Percentiles rank a stretch among this genome's conserved stretches.
phyloP scores from a whole-genome alignment of 2,113 vertebrate species.

The Ciconia maguari region DNA sequence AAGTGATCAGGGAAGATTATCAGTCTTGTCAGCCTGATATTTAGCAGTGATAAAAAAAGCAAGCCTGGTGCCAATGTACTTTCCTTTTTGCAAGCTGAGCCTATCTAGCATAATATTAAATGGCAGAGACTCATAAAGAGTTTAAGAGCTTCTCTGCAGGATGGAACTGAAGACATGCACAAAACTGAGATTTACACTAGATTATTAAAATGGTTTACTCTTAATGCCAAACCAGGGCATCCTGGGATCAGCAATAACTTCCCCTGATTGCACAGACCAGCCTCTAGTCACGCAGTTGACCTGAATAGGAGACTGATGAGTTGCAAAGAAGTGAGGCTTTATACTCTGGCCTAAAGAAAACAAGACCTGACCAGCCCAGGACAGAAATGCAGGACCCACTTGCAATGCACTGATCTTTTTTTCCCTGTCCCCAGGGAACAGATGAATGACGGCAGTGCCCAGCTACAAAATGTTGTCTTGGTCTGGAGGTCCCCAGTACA shows the following conservation, averaged over 20 bases:
- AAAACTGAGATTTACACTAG: constrained; percentile 8
- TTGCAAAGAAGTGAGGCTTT: not conserved
- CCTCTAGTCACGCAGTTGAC: not conserved
- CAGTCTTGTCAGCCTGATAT: not conserved
- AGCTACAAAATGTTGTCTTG: not conserved
- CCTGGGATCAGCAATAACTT: not conserved
- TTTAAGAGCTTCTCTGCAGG: constrained; percentile 22
- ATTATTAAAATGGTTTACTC: constrained; percentile 1
- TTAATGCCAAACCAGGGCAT: not conserved
- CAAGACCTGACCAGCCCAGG: not conserved
- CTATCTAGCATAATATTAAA: not conserved
- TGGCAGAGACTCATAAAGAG: constrained; percentile 23
- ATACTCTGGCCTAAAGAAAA: not conserved
- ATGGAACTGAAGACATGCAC: not conserved
- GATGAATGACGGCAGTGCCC: not conserved
- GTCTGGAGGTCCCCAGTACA: not conserved
- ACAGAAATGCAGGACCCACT: not conserved
- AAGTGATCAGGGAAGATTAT: constrained; percentile 41
- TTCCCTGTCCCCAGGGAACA: not conserved
- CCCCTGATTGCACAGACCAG: not conserved
- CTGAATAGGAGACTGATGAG: not conserved
- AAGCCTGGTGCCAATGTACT: not conserved
- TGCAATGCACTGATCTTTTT: not conserved
- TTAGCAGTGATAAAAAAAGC: constrained; percentile 17
- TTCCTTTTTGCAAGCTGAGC: constrained; percentile 5